phyloP scores from a whole-genome alignment of 2,888 invertebrate genomes.

The Archips xylosteana region DNA sequence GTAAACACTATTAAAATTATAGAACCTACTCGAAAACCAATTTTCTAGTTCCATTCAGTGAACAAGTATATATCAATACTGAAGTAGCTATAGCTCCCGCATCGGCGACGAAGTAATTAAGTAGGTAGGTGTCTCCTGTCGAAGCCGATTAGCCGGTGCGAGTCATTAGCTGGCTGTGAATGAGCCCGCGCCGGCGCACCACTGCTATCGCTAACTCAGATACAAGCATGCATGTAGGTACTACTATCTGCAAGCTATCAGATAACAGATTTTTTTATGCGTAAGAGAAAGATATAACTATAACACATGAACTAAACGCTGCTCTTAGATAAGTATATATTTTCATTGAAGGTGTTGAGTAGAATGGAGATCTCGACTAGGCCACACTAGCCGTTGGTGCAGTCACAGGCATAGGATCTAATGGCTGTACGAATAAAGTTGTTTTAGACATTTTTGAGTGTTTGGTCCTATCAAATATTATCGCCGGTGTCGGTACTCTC shows the following conservation, averaged over 20 bases:
- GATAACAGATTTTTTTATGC: background rate
- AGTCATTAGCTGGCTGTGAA: conserved; percentile 21
- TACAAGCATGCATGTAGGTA: background rate
- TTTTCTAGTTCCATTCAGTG: background rate
- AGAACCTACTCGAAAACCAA: background rate
- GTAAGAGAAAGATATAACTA: background rate
- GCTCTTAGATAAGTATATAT: background rate
- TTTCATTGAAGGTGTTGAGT: no score
- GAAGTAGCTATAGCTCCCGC: background rate
- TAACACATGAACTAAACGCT: background rate
- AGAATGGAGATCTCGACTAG: background rate
- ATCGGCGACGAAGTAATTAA: conserved; percentile 7
- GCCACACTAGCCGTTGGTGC: background rate
- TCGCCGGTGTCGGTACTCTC: no score
- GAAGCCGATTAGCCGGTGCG: conserved; percentile 26
- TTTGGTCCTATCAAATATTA: no score
- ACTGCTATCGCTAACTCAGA: background rate
- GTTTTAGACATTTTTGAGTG: no score
- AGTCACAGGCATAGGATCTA: no score
- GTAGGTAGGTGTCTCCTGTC: conserved; percentile 29
- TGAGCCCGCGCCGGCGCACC: conserved; percentile 13
- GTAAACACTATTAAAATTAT: background rate
- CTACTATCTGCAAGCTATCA: background rate
- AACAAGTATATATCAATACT: background rate
- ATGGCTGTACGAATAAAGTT: no score